A percentile compares a stretch with the other conserved stretches of the same genome.
Conservation (phyloP, 2,113 vertebrate species). For the Onychostoma macrolepis region DNA sequence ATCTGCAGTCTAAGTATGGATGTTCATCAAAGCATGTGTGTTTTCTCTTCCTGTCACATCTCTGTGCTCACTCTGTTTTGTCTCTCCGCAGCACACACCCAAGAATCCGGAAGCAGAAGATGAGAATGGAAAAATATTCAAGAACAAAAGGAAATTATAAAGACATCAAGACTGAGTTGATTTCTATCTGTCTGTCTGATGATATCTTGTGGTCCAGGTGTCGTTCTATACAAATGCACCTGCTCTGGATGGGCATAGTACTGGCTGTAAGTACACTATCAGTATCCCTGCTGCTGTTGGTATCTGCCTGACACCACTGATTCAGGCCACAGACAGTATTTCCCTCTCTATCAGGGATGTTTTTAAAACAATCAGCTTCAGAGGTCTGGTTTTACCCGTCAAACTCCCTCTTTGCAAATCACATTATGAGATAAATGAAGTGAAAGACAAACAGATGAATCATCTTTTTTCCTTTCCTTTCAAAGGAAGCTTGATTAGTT, state of each 20-base stretch:
- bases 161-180: neutral
- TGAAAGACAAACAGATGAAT: neutral
- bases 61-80: neutral
- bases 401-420: neutral
- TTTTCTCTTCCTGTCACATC: neutral
- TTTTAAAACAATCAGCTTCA: neutral
- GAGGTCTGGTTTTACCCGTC: neutral
- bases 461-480: neutral
- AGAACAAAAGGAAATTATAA: neutral
- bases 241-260: neutral
- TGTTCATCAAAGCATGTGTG: neutral
- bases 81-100: neutral
- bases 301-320: neutral
- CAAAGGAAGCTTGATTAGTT: neutral
- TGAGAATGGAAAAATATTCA: neutral
- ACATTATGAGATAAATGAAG: neutral
- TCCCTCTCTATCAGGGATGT: neutral
- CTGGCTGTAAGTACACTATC: neutral
- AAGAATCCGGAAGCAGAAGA: neutral
- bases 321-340: neutral
- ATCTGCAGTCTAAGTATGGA: neutral
- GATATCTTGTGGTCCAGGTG: neutral
- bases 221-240: neutral
- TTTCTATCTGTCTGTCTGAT: neutral
- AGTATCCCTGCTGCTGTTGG: neutral